These are phyloP conservation scores for Gymnoscopelus microlampas DNA, from an alignment of 2,797 vertebrate genomes.

Conservation along the genomic window DNA sequence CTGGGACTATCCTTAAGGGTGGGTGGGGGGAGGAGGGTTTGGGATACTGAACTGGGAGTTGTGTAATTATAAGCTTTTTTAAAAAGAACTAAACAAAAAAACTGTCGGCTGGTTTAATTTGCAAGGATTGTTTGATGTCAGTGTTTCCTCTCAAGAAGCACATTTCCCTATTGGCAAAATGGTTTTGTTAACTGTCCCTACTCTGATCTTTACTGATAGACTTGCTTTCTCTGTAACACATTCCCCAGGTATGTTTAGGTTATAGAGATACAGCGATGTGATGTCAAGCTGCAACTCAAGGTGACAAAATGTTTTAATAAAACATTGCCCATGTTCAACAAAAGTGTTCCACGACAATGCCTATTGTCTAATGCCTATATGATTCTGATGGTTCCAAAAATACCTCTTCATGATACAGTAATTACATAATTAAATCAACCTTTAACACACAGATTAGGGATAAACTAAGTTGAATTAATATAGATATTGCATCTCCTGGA, in stretches of 20 bases:
- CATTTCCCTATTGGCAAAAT: slow-evolving; percentile 55
- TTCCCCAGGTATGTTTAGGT: slow-evolving; percentile 46
- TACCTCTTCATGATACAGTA: too few relatives aligned
- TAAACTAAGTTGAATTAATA: too few relatives aligned
- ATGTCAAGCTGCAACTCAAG: slow-evolving; percentile 54
- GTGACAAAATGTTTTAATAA: slow-evolving; percentile 61
- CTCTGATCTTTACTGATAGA: slow-evolving; percentile 54
- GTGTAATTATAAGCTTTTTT: slow-evolving; percentile 61
- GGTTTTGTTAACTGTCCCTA: slow-evolving; percentile 41
- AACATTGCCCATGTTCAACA: slow-evolving; percentile 56
- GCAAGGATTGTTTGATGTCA: slow-evolving; percentile 68
- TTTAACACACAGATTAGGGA: too few relatives aligned
- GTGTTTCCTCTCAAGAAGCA: slow-evolving; percentile 72
- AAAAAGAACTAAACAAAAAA: slow-evolving; percentile 15
- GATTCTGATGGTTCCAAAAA: too few relatives aligned
- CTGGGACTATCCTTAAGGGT: slow-evolving; percentile 28
- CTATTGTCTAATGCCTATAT: slow-evolving; percentile 9
- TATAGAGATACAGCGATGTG: slow-evolving; percentile 54
- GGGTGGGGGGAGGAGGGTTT: slow-evolving; percentile 7
- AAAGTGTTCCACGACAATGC: slow-evolving; percentile 52
- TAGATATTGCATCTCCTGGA: too few relatives aligned
- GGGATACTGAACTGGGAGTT: slow-evolving; percentile 17
- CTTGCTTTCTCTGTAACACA: slow-evolving; percentile 56
- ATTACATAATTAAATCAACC: too few relatives aligned
- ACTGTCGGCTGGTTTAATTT: slow-evolving; percentile 60